Conservation (phyloP, 2,113 vertebrate species). For the Blennius ocellaris region DNA sequence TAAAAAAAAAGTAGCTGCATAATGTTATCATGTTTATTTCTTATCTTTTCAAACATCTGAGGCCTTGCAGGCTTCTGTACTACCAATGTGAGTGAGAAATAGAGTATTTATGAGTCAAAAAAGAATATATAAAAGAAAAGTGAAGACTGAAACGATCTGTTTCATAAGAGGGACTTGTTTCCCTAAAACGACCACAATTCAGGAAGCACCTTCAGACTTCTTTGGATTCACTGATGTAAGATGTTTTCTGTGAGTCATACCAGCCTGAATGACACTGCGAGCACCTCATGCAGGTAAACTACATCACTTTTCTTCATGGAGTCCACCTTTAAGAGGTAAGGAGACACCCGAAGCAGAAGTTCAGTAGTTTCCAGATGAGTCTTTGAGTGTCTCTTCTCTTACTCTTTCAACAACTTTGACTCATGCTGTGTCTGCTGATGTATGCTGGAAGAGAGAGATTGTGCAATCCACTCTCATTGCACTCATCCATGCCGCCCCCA, state of each 20-base stretch:
- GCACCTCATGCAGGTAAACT: background rate
- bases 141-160: background rate
- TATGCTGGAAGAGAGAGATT: conserved; percentile 15
- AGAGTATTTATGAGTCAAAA: background rate
- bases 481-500: conserved; percentile 28
- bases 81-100: background rate
- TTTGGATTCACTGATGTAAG: background rate
- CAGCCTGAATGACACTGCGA: conserved; percentile 36
- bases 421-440: conserved; percentile 36
- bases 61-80: conserved; percentile 23
- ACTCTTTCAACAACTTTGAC: conserved; percentile 43
- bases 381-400: conserved; percentile 15
- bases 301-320: background rate
- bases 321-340: background rate
- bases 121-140: background rate
- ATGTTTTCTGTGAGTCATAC: background rate
- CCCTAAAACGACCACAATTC: background rate
- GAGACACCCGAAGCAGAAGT: background rate
- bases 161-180: background rate
- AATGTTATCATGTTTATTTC: conserved; percentile 21
- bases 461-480: conserved; percentile 49
- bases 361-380: conserved; percentile 8
- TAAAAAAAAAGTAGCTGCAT: conserved; percentile 17
- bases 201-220: conserved; percentile 19
- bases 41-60: conserved; percentile 25